Percentiles rank a stretch among this genome's conserved stretches.
Conservation (phyloP, 2,888 invertebrate species). For the Microplitis deprimator region DNA sequence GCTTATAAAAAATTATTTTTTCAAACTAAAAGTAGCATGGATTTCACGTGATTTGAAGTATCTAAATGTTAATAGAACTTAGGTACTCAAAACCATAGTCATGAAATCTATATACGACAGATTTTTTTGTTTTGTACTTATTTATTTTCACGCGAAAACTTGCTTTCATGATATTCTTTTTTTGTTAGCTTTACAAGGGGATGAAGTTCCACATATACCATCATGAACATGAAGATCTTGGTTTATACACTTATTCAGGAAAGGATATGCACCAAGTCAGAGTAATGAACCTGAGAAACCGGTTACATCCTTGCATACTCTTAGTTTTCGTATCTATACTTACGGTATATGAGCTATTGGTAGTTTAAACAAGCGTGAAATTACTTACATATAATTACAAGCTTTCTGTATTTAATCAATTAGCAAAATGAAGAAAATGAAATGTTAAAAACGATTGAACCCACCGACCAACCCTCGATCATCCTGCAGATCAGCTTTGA, state of each 20-base stretch:
- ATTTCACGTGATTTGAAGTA: too few species aligned
- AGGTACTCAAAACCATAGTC: too few species aligned
- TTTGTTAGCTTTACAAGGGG: not conserved
- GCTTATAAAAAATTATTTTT: too few species aligned
- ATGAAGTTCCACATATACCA: constrained; percentile 30
- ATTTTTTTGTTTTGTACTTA: too few species aligned
- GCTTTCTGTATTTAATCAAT: not conserved
- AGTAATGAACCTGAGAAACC: constrained; percentile 71
- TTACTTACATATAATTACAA: constrained; percentile 5
- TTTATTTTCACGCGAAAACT: not conserved
- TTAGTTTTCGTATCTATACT: constrained; percentile 32
- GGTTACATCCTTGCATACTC: constrained; percentile 65
- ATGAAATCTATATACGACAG: too few species aligned
- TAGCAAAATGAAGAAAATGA: not conserved
- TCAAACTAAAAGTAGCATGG: too few species aligned
- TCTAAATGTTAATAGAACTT: too few species aligned
- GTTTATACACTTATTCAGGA: constrained; percentile 63
- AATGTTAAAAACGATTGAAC: not conserved
- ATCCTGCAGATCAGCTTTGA: too few species aligned
- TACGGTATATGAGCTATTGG: constrained; percentile 38
- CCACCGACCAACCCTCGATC: too few species aligned
- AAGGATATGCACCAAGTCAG: constrained; percentile 65
- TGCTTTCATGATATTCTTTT: not conserved
- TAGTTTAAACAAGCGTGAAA: constrained; percentile 6
- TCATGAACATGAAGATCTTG: constrained; percentile 24